These are phyloP conservation scores for Apamea monoglypha DNA, from an alignment of 2,888 invertebrate genomes.

Conservation along the genomic window DNA sequence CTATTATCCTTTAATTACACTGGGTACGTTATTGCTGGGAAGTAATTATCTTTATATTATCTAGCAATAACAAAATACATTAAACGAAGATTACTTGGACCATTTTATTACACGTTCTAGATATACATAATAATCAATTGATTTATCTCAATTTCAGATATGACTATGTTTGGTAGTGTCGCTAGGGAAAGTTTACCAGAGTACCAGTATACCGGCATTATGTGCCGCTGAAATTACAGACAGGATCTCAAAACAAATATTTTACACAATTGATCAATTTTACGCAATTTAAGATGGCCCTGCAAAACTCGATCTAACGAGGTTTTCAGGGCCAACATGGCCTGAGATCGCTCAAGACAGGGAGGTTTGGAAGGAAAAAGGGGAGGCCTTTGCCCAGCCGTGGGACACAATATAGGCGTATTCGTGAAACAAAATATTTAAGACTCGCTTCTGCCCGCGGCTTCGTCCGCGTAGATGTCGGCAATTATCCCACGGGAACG, in stretches of 20 bases:
- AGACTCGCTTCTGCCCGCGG: too few relatives aligned
- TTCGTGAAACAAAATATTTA: not conserved
- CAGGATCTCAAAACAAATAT: not conserved
- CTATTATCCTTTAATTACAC: constrained; percentile 58
- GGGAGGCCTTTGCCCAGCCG: too few relatives aligned
- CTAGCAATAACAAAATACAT: constrained; percentile 28
- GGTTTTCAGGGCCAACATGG: too few relatives aligned
- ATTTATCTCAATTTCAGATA: not conserved
- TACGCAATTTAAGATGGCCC: too few relatives aligned
- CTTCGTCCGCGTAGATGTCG: too few relatives aligned
- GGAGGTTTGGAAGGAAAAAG: too few relatives aligned
- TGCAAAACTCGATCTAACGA: too few relatives aligned
- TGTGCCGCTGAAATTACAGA: not conserved
- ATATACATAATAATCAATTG: not conserved
- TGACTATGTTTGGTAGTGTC: not conserved
- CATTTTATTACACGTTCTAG: constrained; percentile 28
- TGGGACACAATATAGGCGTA: too few relatives aligned
- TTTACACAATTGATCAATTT: not conserved
- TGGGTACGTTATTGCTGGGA: constrained; percentile 32
- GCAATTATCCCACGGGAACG: too few relatives aligned
- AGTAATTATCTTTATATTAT: constrained; percentile 49
- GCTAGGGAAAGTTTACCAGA: not conserved
- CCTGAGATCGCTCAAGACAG: too few relatives aligned
- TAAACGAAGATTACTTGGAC: constrained; percentile 14
- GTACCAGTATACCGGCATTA: not conserved